A percentile compares a stretch with the other conserved stretches of the same genome.
These are phyloP conservation scores for Mus pahari DNA, from an alignment of 2,113 vertebrate genomes.

Conservation along the genomic window DNA sequence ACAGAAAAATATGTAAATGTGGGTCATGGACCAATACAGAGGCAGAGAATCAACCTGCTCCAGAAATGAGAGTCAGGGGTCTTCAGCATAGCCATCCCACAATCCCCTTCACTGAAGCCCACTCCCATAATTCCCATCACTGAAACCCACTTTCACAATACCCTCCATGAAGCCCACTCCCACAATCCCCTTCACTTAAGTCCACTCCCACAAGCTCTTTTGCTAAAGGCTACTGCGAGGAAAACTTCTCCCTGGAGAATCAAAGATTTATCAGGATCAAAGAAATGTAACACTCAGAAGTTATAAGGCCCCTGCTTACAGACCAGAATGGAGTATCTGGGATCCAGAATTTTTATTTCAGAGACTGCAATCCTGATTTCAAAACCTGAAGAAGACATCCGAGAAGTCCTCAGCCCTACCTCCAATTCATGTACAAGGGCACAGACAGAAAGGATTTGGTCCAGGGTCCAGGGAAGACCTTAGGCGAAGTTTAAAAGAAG, in stretches of 20 bases:
- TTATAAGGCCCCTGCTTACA: neutral
- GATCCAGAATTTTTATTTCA: neutral
- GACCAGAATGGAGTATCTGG: neutral
- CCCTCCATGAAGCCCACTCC: neutral
- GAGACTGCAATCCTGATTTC: neutral
- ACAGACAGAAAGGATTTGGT: neutral
- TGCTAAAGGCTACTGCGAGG: neutral
- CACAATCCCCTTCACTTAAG: neutral
- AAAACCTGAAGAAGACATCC: neutral
- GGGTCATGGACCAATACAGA: neutral
- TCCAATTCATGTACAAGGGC: neutral
- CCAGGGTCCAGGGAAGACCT: neutral
- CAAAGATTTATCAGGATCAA: neutral
- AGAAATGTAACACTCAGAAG: neutral
- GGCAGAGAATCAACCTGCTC: neutral
- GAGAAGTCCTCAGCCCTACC: neutral
- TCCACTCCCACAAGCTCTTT: no score
- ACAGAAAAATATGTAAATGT: neutral
- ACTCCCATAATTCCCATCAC: no score
- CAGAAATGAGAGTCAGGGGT: neutral
- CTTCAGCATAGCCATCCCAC: no score
- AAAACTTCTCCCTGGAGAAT: neutral
- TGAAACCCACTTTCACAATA: neutral
- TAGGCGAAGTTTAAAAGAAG: neutral
- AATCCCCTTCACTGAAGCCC: neutral